Evolutionary conservation across 2,113 vertebrate genomes (phyloP), one percentile per base, ranked within the genome.

Genomic region (Amphiprion percula): DNA sequence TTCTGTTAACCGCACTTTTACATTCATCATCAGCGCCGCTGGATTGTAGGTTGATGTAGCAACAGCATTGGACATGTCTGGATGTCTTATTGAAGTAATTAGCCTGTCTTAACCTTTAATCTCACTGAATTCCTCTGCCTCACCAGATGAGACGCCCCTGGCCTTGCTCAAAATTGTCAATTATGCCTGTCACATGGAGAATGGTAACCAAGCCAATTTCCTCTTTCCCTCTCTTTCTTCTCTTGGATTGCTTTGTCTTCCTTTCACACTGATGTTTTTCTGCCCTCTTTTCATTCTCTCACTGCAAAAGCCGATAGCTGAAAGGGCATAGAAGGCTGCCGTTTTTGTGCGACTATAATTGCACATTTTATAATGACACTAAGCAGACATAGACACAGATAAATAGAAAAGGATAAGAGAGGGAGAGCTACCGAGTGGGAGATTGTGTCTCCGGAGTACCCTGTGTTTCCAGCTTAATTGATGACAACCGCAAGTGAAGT

Each of bases 71-170:
- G 73, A 84, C 81, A 68, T 81, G 78, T 79, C 82, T 80, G 54
- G 52, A 73, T 85, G 88, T 92, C 87, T 85, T 86, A 81, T 76
- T 92, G 84, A 88, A 87, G 90, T 89, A 89, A 94, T 93, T 90
- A 91, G 85, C 87, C 83, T 69, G 80, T 84, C 82, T 84, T 92
- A 91, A 93, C 90, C 88, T 93, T 89, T 91, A 82, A 90, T 86
- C 80, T 83, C 84, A 15, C 78, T 72, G 76, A 87, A 88, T 85
- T 87, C 80, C 79, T 81, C 68, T 19, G 77, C 58, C 82, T 77
- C 68, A 77, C 73, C 72, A 73, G 82, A 90, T 73, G 68, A 87
- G 73, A 90, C 80, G 68, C 77, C 63, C 59, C 30, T 76, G 80
- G 81, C 83, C 79, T 52, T 12, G 39, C 73, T 90, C 79, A 70